Evolutionary conservation across 2,888 invertebrate genomes (phyloP).

Genomic region (Phrixothrix hirtus): DNA sequence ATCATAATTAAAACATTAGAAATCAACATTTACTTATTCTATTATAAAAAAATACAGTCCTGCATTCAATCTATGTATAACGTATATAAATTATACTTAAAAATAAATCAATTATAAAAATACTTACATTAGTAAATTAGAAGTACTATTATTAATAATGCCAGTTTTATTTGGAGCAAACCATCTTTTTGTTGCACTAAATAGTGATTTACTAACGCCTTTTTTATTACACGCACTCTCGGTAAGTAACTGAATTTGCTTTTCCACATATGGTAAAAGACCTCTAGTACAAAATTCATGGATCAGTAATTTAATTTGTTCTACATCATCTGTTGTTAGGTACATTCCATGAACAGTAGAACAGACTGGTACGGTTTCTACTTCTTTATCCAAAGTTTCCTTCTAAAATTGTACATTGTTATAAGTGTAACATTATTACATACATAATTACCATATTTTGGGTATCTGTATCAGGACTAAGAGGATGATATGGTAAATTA

Average conservation of each 20-base stretch:
- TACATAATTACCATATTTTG: conserved; percentile 37
- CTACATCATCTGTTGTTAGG: conserved; percentile 80
- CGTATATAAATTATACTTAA: too few relatives aligned
- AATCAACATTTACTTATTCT: too few relatives aligned
- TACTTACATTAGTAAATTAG: conserved; percentile 82
- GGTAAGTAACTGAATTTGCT: conserved; percentile 77
- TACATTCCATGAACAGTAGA: conserved; percentile 67
- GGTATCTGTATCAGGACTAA: conserved; percentile 70
- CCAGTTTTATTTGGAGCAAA: conserved; percentile 90
- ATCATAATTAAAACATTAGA: too few relatives aligned
- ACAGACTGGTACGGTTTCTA: not conserved
- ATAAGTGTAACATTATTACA: not conserved
- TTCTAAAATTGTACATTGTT: conserved; percentile 10
- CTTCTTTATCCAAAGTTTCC: conserved; percentile 16
- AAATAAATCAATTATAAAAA: too few relatives aligned
- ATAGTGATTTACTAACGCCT: conserved; percentile 88
- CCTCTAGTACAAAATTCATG: conserved; percentile 86
- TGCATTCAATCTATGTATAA: too few relatives aligned
- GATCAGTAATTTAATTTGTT: conserved; percentile 80
- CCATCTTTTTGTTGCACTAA: conserved; percentile 95
- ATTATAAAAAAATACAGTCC: too few relatives aligned
- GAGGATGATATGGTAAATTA: conserved; percentile 65
- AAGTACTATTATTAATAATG: conserved; percentile 67
- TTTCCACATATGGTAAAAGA: conserved; percentile 89
- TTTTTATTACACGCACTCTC: conserved; percentile 85